A percentile compares a stretch with the other conserved stretches of the same genome.
phyloP scores from a whole-genome alignment of 1,140 invertebrate genomes.

The Littorina saxatilis region DNA sequence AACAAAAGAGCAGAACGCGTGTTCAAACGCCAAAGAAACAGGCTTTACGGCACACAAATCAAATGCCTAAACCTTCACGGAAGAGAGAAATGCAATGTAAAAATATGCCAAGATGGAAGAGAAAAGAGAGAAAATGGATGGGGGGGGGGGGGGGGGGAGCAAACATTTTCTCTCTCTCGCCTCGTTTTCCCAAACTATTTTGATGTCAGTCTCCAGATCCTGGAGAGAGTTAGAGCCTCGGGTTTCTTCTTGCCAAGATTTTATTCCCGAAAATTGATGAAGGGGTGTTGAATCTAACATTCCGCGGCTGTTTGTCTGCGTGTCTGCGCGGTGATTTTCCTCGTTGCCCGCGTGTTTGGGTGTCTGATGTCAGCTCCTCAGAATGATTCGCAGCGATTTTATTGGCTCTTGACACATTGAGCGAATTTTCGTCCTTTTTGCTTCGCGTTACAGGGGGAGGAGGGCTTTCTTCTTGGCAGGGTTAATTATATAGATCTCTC shows the following conservation, averaged over 20 bases:
- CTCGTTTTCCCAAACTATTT: not conserved
- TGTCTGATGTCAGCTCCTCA: conserved; percentile 9
- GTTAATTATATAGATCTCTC: no score
- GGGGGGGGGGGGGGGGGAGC: not conserved
- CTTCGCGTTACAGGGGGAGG: not conserved
- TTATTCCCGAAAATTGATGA: conserved; percentile 16
- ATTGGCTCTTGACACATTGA: conserved; percentile 10
- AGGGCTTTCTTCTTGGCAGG: no score
- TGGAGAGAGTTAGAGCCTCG: not conserved
- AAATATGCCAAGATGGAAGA: no score
- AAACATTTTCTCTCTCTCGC: not conserved
- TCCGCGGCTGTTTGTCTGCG: not conserved
- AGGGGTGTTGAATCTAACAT: conserved; percentile 20
- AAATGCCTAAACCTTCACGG: conserved; percentile 11
- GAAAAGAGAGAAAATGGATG: no score
- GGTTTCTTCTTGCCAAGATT: conserved; percentile 2
- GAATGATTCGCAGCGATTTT: not conserved
- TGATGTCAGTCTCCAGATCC: conserved; percentile 3
- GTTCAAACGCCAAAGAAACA: not conserved
- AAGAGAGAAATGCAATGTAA: not conserved
- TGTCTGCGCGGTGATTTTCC: not conserved
- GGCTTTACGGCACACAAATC: conserved; percentile 13
- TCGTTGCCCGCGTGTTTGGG: not conserved
- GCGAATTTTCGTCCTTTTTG: not conserved
- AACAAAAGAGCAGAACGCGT: no score